Percentiles rank a stretch among this genome's conserved stretches.
Conservation (phyloP, 1,140 invertebrate species). For the Aplysia californica region DNA sequence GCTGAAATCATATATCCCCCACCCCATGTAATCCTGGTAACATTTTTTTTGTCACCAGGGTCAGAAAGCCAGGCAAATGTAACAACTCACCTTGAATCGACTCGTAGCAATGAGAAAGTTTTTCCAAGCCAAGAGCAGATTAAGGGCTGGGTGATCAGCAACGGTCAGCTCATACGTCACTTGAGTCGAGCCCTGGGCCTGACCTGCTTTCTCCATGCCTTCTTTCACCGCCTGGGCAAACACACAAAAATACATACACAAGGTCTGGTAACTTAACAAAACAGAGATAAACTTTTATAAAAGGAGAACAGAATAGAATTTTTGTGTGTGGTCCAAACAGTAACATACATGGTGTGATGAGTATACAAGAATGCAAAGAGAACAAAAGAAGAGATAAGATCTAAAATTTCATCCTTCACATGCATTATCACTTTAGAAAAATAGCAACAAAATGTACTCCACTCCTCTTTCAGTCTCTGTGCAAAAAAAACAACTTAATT, state of each 20-base stretch:
- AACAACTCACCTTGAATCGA: constrained; percentile 42
- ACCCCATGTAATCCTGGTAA: no score
- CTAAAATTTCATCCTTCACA: not conserved
- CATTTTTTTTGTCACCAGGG: no score
- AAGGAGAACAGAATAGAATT: not conserved
- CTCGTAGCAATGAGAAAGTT: constrained; percentile 48
- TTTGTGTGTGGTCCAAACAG: not conserved
- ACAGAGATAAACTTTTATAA: not conserved
- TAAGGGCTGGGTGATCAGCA: constrained; percentile 26
- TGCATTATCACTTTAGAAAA: no score
- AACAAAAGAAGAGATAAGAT: no score
- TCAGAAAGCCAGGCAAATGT: no score
- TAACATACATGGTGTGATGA: not conserved
- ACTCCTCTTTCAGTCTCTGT: no score
- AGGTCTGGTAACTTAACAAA: not conserved
- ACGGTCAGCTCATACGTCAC: constrained; percentile 17
- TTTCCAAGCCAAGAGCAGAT: constrained; percentile 56
- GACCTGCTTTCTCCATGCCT: not conserved
- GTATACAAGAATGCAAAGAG: not conserved
- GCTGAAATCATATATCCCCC: no score
- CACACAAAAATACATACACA: not conserved
- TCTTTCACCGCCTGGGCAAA: constrained; percentile 1
- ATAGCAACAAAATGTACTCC: no score
- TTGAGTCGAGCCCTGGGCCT: constrained; percentile 28
- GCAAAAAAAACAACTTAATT: no score